Percentiles rank a stretch among this genome's conserved stretches.
Evolutionary conservation across 2,113 vertebrate species (phyloP).

Genomic region (Sclerurus mexicanus): DNA sequence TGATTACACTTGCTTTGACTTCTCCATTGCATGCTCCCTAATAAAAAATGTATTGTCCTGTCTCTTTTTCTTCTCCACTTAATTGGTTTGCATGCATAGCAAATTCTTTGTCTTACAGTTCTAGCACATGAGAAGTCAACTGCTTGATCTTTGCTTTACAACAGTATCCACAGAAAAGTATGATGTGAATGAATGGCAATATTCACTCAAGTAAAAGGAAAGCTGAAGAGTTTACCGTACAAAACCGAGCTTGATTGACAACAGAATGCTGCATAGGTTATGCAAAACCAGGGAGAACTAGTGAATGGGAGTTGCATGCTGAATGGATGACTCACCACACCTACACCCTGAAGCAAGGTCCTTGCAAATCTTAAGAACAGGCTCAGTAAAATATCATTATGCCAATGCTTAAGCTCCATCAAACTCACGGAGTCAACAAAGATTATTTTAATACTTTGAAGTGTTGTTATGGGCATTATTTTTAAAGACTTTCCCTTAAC

Average conservation of each 20-base stretch:
- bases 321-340: conserved; percentile 60
- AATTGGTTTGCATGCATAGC: not conserved
- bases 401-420: not conserved
- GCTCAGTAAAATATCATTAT: not conserved
- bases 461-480: conserved; percentile 37
- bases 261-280: not conserved
- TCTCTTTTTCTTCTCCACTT: not conserved
- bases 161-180: not conserved
- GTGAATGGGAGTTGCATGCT: not conserved
- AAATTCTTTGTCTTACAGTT: not conserved
- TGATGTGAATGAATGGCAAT: conserved; percentile 27
- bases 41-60: not conserved
- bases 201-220: conserved; percentile 8
- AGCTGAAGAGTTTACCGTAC: conserved; percentile 8
- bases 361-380: not conserved
- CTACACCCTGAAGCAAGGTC: not conserved
- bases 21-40: not conserved
- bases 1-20: not conserved
- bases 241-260: not conserved
- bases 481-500: conserved; percentile 45
- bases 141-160: not conserved
- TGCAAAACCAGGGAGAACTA: conserved; percentile 28
- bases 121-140: not conserved
- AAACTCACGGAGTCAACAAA: not conserved
- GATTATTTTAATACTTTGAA: conserved; percentile 23